Conservation (phyloP, 2,888 invertebrate species). For the Caenorhabditis macrosperma region DNA sequence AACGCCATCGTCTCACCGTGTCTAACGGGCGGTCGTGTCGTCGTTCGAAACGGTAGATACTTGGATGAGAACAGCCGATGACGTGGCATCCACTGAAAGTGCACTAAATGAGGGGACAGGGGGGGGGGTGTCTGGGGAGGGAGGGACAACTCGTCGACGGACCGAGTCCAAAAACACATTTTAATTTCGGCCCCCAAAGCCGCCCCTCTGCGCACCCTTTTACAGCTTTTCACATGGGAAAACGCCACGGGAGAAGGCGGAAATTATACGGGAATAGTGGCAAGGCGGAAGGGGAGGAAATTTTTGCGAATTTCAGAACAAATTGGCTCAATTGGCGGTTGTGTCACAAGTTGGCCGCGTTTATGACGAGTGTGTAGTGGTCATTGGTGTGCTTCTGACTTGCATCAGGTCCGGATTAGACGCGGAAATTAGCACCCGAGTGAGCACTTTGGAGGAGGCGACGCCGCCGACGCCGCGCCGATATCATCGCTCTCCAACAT, state of each 20-base stretch:
- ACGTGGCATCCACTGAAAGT: not conserved
- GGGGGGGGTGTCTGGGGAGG: not conserved
- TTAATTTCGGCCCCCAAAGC: constrained; percentile 23
- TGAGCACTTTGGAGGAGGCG: too few species aligned
- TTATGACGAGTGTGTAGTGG: not conserved
- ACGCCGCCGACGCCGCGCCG: too few species aligned
- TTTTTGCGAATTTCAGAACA: not conserved
- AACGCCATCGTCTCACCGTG: too few species aligned
- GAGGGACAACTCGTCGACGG: not conserved
- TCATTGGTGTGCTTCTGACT: too few species aligned
- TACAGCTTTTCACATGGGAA: constrained; percentile 1
- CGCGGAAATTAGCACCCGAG: too few species aligned
- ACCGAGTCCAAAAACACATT: constrained; percentile 27
- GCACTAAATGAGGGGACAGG: not conserved
- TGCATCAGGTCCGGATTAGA: too few species aligned
- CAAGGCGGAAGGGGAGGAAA: not conserved
- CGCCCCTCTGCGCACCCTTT: constrained; percentile 22
- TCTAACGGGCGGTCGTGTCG: too few species aligned
- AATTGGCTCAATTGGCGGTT: not conserved
- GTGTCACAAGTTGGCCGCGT: not conserved
- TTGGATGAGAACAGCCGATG: not conserved
- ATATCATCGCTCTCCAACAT: too few species aligned
- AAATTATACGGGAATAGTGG: not conserved
- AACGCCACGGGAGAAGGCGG: not conserved
- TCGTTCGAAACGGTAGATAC: not conserved